Percentiles rank a stretch among this genome's conserved stretches.
Conservation (phyloP, 2,113 vertebrate genomes). For the Sceloporus undulatus region DNA sequence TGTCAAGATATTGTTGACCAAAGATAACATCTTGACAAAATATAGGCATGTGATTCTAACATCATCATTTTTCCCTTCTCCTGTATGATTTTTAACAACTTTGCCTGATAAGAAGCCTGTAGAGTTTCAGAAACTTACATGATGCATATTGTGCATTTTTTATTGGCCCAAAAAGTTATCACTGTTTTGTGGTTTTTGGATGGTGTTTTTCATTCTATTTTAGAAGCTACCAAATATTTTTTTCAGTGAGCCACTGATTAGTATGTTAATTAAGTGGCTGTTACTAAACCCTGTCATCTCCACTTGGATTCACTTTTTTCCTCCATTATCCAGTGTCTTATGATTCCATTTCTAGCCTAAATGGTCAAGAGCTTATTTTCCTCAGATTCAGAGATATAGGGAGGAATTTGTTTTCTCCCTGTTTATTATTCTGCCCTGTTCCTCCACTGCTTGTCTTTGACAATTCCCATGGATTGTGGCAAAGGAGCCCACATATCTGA, state of each 20-base stretch:
- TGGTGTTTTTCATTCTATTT: neutral
- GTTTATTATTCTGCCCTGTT: neutral
- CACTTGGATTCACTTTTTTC: neutral
- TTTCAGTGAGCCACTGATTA: neutral
- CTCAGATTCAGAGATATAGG: neutral
- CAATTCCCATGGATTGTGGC: slow-evolving; percentile 16
- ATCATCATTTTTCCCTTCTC: too few species aligned
- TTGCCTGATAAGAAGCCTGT: too few species aligned
- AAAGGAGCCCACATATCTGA: slow-evolving; percentile 44
- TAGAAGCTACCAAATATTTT: neutral
- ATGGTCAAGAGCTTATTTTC: slow-evolving; percentile 3
- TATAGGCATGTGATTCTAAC: too few species aligned
- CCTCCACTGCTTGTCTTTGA: slow-evolving; percentile 8
- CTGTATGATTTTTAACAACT: too few species aligned
- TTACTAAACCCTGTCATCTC: neutral
- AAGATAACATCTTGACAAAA: too few species aligned
- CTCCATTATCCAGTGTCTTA: neutral
- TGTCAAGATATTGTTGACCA: too few species aligned
- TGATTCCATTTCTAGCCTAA: neutral
- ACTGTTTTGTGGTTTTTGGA: neutral
- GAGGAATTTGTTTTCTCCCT: neutral
- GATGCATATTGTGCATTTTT: too few species aligned
- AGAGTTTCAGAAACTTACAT: too few species aligned
- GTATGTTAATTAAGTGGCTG: neutral
- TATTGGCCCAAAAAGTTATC: too few species aligned